Base-by-base conservation (phyloP, 2,797 vertebrate genomes). In the Brachyalestes nurse region DNA sequence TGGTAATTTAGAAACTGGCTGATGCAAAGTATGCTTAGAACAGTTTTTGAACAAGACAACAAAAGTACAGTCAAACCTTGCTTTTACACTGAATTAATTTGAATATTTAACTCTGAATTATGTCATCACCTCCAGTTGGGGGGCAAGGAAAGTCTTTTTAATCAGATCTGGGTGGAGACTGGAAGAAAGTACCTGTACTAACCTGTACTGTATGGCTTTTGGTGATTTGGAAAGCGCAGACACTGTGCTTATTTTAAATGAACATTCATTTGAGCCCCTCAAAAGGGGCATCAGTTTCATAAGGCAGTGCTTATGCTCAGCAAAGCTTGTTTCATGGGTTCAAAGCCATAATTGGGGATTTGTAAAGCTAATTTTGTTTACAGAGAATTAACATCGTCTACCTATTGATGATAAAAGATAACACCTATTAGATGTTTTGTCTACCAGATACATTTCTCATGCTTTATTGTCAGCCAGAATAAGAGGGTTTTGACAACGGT, bases 301-400 rank as follows among this genome's bases (percentile, higher is more conserved):
- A 70, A 70, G 23, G 51, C 21, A 16, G 21, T 38, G 67, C 67
- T 17, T 47, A 13, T 25, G 45, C 47, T 47, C 12, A 6, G n/a
- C 45, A 70, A 51, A 70, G 67, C 67, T 70, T 70, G 45, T 70
- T 70, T 28, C 67, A 51, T 25, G 45, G 42, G 45, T 70, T 70
- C 45, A 70, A 70, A 70, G 67, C 42, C 21, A 51, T 13, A 70
- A 28, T 17, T 7, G 10, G 45, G 67, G 67, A 70, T 70, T 70
- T 49, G 67, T 49, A 16, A 49, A 70, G 67, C 45, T 28, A 21
- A 70, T 70, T 70, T 49, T 70, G 67, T 70, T 70, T 51, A 70
- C 45, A 70, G 45, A 70, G 49, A 70, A 51, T 70, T 25, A 70
- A 51, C 10, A 13, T n/a, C 38, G 5, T 28, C 21, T 70, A 28